phyloP scores from a whole-genome alignment of 2,113 vertebrate genomes.

The Equus quagga region DNA sequence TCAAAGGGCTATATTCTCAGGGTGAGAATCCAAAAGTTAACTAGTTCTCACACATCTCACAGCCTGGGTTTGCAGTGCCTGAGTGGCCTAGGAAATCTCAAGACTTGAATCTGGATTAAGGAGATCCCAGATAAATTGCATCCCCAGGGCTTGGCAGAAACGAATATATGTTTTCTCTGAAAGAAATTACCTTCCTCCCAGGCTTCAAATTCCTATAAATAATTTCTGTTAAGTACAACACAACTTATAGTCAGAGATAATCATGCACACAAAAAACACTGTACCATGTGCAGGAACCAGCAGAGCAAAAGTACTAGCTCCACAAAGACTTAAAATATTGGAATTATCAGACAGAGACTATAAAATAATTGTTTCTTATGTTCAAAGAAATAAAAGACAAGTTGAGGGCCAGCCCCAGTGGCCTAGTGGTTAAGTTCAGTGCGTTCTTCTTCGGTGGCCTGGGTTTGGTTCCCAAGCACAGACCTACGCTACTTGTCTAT shows the following conservation, averaged over 20 bases:
- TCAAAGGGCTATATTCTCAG: not conserved
- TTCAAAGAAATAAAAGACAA: not conserved
- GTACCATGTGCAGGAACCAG: not conserved
- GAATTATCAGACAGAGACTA: not conserved
- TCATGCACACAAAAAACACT: not conserved
- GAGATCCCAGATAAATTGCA: not conserved
- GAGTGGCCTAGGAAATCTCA: not conserved
- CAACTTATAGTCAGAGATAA: not conserved
- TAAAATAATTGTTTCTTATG: not conserved
- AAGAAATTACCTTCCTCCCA: conserved; percentile 10
- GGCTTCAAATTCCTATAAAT: not conserved
- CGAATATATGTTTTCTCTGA: not conserved
- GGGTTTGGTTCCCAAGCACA: too few species aligned
- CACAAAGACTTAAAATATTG: not conserved
- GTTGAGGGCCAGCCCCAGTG: not conserved
- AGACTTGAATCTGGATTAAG: not conserved
- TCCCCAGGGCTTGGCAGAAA: not conserved
- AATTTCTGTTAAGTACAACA: not conserved
- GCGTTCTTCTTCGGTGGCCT: too few species aligned
- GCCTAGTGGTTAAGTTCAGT: too few species aligned
- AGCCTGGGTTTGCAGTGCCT: not conserved
- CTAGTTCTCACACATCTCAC: not conserved
- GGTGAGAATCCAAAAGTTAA: not conserved
- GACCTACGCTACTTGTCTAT: too few species aligned
- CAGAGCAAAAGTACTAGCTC: not conserved